Base-by-base conservation (phyloP, 2,888 invertebrate species). In the Napeogenes sylphis region DNA sequence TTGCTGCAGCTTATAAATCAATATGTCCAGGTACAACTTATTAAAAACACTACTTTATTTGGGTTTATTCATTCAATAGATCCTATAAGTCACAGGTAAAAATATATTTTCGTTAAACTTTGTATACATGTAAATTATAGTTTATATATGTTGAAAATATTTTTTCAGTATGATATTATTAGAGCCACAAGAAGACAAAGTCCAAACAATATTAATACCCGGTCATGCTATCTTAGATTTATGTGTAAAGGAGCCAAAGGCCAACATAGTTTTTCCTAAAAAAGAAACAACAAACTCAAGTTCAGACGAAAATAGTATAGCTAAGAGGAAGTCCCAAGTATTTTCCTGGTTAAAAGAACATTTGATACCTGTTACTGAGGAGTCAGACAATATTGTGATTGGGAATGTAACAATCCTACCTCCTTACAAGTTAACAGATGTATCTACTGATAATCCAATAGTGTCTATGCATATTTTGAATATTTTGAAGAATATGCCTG, bases 11-110 rank as follows among this genome's bases (percentile, higher is more conserved):
- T 81, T 46, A 58, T 88, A 30, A 76, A 84, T 69, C 83, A 84
- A 75, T 82, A 79, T 71, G 82, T 85, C 12, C 77, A 74, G 69
- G 73, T 89, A 54, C 64, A 80, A 45, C 67, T 83, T 12, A 77
- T 82, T 32, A 84, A 81, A 68, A 79, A 81, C 59, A 68, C 67
- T 33, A 69, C 68, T 3, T 80, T 78, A 66, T 66, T 63, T 61
- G 89, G 89, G 21, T 86, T 82, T 74, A 66, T 88, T 14, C 82
- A 86, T 69, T 83, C 87, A 0, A 77, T 87, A 59, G 88, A 89
- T 69, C 87, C 88, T 46, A 63, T 83, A n/a, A 76, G 83, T 33
- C 67, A 78, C 62, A 87, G 87, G 88, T 88, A 79, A 75, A 42
- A 10, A 59, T n/a, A n/a, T n/a, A 63, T 8, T 58, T 54, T 47